A percentile compares a stretch with the other conserved stretches of the same genome.
These are phyloP conservation scores for Diaprepes abbreviatus DNA, from an alignment of 2,888 invertebrate genomes.

Conservation along the genomic window DNA sequence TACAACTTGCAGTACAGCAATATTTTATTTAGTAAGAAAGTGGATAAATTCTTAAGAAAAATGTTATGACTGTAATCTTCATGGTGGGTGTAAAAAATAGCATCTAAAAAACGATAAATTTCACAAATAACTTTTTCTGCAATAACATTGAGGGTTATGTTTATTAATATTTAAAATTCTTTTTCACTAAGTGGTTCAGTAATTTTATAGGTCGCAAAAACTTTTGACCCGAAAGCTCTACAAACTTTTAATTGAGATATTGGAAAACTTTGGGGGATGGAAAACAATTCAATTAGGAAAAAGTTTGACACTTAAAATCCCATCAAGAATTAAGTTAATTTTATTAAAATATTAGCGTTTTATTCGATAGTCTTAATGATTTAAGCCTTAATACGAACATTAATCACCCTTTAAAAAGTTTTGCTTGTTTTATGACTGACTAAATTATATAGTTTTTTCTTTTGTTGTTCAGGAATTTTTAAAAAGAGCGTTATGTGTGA, in stretches of 20 bases:
- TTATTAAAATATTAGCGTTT: constrained; percentile 6
- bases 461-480: too few relatives aligned
- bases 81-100: too few relatives aligned
- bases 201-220: constrained; percentile 1
- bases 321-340: constrained; percentile 8
- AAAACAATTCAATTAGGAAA: constrained; percentile 9
- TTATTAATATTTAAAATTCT: not conserved
- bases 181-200: not conserved
- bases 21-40: too few relatives aligned
- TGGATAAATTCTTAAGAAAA: too few relatives aligned
- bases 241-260: constrained; percentile 4
- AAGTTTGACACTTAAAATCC: constrained; percentile 12
- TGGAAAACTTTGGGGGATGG: constrained; percentile 4
- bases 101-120: too few relatives aligned
- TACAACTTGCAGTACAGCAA: too few relatives aligned
- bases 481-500: too few relatives aligned
- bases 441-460: too few relatives aligned
- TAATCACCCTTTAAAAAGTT: constrained; percentile 11
- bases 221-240: not conserved
- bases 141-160: too few relatives aligned
- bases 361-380: constrained; percentile 3
- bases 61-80: too few relatives aligned
- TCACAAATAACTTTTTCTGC: too few relatives aligned
- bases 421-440: too few relatives aligned
- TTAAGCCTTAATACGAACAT: constrained; percentile 1